phyloP scores from a whole-genome alignment of 2,113 vertebrate species.

The Crotalus horridus region DNA sequence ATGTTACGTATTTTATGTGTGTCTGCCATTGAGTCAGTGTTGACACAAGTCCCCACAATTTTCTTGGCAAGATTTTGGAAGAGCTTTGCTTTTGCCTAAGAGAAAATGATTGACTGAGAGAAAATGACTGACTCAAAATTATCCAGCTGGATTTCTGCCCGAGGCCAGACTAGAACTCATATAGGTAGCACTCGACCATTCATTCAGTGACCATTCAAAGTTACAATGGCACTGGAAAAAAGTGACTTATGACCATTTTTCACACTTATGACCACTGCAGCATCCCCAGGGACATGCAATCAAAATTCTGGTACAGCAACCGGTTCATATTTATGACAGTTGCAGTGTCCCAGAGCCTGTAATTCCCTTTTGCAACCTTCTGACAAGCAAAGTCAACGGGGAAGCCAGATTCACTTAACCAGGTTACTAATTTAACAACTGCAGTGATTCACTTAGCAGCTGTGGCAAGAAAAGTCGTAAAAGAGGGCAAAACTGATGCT shows the following conservation, averaged over 20 bases:
- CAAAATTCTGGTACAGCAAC: not conserved
- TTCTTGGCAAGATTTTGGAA: not conserved
- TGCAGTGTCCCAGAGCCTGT: not conserved
- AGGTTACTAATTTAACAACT: not conserved
- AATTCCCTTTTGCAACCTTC: not conserved
- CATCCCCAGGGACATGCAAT: not conserved
- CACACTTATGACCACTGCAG: not conserved
- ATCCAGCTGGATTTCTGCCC: not conserved
- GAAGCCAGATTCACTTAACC: not conserved
- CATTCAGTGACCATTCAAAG: not conserved
- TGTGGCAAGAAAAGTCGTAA: not conserved
- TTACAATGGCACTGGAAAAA: not conserved
- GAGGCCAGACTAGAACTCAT: not conserved
- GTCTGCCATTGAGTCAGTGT: not conserved
- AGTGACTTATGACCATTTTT: not conserved
- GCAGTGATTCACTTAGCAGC: not conserved
- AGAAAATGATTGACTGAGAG: not conserved
- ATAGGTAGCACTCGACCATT: not conserved
- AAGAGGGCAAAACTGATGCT: not conserved
- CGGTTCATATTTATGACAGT: not conserved
- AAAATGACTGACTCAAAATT: not conserved
- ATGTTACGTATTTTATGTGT: not conserved
- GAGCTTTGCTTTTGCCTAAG: not conserved
- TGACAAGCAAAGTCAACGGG: not conserved
- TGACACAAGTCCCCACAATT: not conserved